phyloP scores from a whole-genome alignment of 2,797 vertebrate genomes.

The Lepus oiostolus region DNA sequence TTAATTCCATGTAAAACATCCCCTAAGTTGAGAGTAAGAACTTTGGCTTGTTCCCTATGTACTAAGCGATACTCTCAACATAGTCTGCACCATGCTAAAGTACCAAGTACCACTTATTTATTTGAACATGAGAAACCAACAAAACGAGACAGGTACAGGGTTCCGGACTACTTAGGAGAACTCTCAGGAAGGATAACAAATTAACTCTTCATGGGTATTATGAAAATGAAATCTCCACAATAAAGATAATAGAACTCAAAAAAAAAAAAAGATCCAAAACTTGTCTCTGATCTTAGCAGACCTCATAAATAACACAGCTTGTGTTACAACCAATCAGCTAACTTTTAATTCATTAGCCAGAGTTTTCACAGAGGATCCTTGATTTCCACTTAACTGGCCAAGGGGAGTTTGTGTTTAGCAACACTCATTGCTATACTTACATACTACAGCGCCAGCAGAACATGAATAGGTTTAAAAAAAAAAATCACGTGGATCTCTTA shows the following conservation, averaged over 20 bases:
- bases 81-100: not conserved
- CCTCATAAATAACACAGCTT: not conserved
- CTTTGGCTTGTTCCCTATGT: not conserved
- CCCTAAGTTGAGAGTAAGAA: not conserved
- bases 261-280: not conserved
- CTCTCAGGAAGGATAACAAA: not conserved
- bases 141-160: not conserved
- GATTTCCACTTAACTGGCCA: not conserved
- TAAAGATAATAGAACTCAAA: not conserved
- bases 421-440: not conserved
- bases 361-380: not conserved
- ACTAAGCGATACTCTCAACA: not conserved
- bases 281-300: not conserved
- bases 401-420: not conserved
- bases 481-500: not conserved
- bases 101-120: too few relatives aligned
- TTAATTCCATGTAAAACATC: not conserved
- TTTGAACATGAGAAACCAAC: not conserved
- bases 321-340: not conserved
- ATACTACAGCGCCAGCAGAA: not conserved
- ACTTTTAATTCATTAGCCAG: not conserved
- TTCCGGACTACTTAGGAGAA: not conserved
- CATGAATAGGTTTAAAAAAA: constrained; percentile 8
- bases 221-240: not conserved
- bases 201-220: not conserved